phyloP scores from a whole-genome alignment of 2,888 invertebrate species.

The Drosophila kanekoi region DNA sequence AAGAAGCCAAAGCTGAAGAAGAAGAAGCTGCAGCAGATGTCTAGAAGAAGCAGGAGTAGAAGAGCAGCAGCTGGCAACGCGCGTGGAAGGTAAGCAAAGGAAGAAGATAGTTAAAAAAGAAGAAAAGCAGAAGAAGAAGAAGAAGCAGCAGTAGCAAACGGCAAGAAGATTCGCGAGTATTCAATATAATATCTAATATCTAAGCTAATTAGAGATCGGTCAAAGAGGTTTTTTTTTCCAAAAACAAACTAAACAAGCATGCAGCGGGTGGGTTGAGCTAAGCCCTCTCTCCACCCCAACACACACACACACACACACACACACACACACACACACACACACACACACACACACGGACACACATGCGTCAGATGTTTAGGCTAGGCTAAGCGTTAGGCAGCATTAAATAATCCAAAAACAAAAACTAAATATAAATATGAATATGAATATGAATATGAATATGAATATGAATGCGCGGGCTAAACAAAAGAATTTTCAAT shows the following conservation, averaged over 20 bases:
- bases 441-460: conserved; percentile 2
- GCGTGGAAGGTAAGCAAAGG: too few species aligned
- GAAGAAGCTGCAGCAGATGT: too few species aligned
- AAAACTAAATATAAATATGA: conserved; percentile 3
- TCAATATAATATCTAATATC: conserved; percentile 34
- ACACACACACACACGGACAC: background rate
- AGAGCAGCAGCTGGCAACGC: too few species aligned
- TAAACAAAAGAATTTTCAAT: conserved; percentile 19
- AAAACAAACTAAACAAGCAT: background rate
- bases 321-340: background rate
- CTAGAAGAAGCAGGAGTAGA: too few species aligned
- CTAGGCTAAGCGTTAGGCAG: conserved; percentile 40
- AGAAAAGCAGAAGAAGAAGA: background rate
- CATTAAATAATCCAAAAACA: conserved; percentile 17
- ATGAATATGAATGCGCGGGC: conserved; percentile 1
- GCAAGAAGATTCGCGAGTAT: conserved; percentile 9
- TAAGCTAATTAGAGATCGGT: conserved; percentile 24
- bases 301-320: background rate
- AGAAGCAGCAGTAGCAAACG: background rate
- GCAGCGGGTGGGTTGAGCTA: background rate
- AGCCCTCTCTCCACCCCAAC: too few species aligned
- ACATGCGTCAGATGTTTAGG: conserved; percentile 28
- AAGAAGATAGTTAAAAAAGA: conserved; percentile 42
- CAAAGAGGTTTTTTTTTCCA: conserved; percentile 34
- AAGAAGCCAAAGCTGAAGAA: background rate